Evolutionary conservation across 2,113 vertebrate genomes (phyloP).

Genomic region (Crotophaga sulcirostris): DNA sequence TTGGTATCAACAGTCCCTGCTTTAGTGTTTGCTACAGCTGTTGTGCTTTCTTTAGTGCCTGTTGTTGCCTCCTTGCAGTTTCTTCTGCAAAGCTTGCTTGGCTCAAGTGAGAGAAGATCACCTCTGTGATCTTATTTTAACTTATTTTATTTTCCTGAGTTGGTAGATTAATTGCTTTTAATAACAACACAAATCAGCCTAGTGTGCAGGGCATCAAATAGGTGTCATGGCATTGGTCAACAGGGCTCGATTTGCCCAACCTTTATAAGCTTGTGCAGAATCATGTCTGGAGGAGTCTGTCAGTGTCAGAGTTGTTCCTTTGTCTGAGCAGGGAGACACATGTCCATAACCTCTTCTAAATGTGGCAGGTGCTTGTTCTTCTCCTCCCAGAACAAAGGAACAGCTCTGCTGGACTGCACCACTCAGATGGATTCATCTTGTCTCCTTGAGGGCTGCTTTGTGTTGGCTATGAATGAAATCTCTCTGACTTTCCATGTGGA

Average conservation of each 20-base stretch:
- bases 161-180: background rate
- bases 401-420: constrained; percentile 19
- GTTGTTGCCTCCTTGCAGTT: background rate
- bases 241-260: background rate
- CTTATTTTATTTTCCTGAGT: background rate
- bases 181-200: background rate
- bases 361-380: background rate
- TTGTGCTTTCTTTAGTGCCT: background rate
- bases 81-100: background rate
- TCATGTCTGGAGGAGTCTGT: background rate
- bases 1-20: background rate
- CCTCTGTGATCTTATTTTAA: background rate
- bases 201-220: background rate
- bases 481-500: background rate
- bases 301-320: background rate
- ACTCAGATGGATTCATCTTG: constrained; percentile 49
- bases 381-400: background rate
- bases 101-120: background rate
- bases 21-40: background rate
- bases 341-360: constrained; percentile 25
- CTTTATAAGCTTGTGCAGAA: accelerated
- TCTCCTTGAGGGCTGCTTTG: constrained; percentile 32
- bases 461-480: background rate
- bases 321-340: background rate
- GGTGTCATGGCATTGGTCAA: background rate